Evolutionary conservation across 1,140 invertebrate genomes (phyloP), one percentile per base, ranked within the genome.

Genomic region (Geopemphigus sp.): DNA sequence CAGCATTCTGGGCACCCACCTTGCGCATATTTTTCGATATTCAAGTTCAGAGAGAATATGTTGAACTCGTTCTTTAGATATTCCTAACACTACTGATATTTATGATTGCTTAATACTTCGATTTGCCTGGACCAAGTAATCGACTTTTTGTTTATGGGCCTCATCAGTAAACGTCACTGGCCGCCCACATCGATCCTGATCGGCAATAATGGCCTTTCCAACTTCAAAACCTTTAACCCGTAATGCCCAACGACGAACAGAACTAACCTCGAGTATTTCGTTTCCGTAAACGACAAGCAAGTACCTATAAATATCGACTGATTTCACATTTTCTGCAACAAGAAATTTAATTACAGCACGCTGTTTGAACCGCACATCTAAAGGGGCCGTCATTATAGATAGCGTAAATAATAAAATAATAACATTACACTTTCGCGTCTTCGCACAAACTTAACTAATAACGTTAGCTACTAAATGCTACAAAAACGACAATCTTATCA

Each of bases 271-370:
- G 4, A 50, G 47, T 8, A 11, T 50, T 50, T 50, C 47, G 4
- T 50, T 50, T 50, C 47, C 47, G 12, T 50, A 50, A 50, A 50
- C 47, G 1, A 50, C 47, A 6, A 50, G 47, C 47, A 50, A 6
- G 12, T 11, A 1, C 11, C 4, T 50, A 14, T 50, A 50, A 50
- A 50, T 50, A 50, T 50, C 47, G 47, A 12, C 11, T 6, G 47
- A 11, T 12, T 50, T 50, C 4, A 50, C 11, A 50, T 10, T 50
- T 50, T 50, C 50, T 47, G 47, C 50, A 5, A 26, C 47, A 6
- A 73, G 47, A 54, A 73, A 54, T 73, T 73, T 50, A 56, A 74
- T 74, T 10, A 74, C 53, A 54, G 72, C 72, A 56, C 72, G 24
- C 17, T 74, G n/a, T 50, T 74, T 74, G 26, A 53, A 74, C 22